These are phyloP conservation scores for Carposina sasakii DNA, from an alignment of 1,140 invertebrate genomes.

Conservation along the genomic window DNA sequence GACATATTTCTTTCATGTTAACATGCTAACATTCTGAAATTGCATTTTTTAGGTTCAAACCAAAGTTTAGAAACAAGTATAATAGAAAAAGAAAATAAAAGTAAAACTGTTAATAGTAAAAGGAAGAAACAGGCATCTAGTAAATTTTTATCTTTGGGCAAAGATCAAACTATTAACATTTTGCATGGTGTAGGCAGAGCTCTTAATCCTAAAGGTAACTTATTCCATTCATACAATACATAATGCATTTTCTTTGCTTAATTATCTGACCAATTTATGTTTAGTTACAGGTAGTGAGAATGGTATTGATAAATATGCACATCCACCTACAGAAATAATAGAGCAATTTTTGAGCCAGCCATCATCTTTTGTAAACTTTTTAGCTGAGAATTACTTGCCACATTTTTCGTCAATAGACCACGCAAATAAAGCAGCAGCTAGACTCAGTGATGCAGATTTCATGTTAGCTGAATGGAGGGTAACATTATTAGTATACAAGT, in stretches of 20 bases:
- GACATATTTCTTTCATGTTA: too few species aligned
- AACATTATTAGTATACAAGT: conserved; percentile 14
- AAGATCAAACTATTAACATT: conserved; percentile 79
- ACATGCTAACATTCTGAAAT: too few species aligned
- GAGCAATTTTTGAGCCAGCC: conserved; percentile 78
- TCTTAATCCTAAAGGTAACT: conserved; percentile 81
- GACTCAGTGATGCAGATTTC: conserved; percentile 76
- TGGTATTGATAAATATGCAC: conserved; percentile 67
- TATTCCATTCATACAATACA: not conserved
- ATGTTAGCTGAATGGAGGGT: conserved; percentile 80
- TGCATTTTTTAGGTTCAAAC: conserved; percentile 37
- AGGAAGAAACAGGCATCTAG: conserved; percentile 55
- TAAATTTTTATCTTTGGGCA: conserved; percentile 71
- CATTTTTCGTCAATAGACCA: conserved; percentile 77
- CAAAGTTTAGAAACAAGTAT: conserved; percentile 48
- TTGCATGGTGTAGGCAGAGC: conserved; percentile 84
- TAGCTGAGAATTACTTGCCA: conserved; percentile 83
- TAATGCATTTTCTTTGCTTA: not conserved
- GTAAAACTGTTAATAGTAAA: conserved; percentile 34
- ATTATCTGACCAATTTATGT: conserved; percentile 20
- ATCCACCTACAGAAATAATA: conserved; percentile 77
- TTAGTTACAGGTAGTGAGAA: conserved; percentile 33
- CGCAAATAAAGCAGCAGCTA: conserved; percentile 70
- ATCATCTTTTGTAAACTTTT: conserved; percentile 76
- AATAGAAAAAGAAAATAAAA: conserved; percentile 49